phyloP scores from a whole-genome alignment of 1,140 invertebrate genomes.

The Choristoneura fumiferana region DNA sequence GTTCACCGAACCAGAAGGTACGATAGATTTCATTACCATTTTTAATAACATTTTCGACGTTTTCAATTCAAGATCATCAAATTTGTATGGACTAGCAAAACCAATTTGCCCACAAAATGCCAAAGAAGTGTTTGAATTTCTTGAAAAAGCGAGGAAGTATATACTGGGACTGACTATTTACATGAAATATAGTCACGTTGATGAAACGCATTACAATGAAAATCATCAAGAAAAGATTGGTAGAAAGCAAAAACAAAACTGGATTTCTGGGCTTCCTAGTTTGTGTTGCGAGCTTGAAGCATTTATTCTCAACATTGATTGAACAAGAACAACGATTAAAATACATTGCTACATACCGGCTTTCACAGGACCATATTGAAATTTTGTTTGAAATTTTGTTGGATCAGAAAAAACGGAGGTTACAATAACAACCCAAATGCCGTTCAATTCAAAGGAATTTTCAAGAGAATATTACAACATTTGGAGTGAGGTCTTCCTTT shows the following conservation, averaged over 20 bases:
- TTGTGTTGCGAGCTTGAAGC: slow-evolving; percentile 33
- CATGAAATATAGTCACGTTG: too few species aligned
- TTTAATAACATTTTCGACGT: slow-evolving; percentile 33
- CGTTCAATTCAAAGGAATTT: slow-evolving; percentile 42
- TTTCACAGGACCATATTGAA: slow-evolving; percentile 64
- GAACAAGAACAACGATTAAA: slow-evolving; percentile 23
- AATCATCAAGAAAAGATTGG: too few species aligned
- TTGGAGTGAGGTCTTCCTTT: slow-evolving; percentile 22
- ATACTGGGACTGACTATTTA: slow-evolving; percentile 23
- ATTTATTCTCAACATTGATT: slow-evolving; percentile 39
- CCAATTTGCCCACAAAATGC: slow-evolving; percentile 22
- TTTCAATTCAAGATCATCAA: slow-evolving; percentile 23
- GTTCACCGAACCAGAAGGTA: slow-evolving; percentile 24
- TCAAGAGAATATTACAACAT: slow-evolving; percentile 38
- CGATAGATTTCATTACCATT: slow-evolving; percentile 23
- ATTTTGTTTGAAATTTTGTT: slow-evolving; percentile 55
- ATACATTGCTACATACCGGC: slow-evolving; percentile 51
- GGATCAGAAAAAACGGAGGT: slow-evolving; percentile 48
- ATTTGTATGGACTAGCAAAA: slow-evolving; percentile 20
- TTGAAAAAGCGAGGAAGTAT: slow-evolving; percentile 23
- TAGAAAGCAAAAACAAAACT: slow-evolving; percentile 26
- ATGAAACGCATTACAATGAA: too few species aligned
- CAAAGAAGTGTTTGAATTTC: slow-evolving; percentile 18
- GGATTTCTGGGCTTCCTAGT: slow-evolving; percentile 34
- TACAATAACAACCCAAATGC: slow-evolving; percentile 62